Conservation (phyloP, 1,140 invertebrate genomes). For the Pseudomyrmex dendroicus region DNA sequence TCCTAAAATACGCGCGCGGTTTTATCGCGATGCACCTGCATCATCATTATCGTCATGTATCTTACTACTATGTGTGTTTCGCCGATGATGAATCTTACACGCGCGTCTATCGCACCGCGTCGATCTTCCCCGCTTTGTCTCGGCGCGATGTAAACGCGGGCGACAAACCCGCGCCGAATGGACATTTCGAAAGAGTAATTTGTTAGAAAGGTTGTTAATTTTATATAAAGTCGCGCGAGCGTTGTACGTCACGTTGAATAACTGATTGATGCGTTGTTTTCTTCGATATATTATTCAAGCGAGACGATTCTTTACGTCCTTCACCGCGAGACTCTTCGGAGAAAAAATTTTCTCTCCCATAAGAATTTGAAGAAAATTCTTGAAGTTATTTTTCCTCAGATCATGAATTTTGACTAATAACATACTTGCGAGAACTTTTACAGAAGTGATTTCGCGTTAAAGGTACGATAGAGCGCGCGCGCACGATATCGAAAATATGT, state of each 20-base stretch:
- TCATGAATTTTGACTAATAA: no score
- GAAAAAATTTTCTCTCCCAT: no score
- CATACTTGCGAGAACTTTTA: background rate
- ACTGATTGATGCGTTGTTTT: no score
- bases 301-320: no score
- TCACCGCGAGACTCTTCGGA: no score
- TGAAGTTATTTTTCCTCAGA: no score
- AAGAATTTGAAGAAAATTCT: no score
- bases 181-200: background rate
- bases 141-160: background rate
- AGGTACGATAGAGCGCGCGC: background rate
- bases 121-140: constrained; percentile 1
- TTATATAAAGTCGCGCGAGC: no score
- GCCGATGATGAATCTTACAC: background rate
- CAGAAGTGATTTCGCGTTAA: background rate
- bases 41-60: background rate
- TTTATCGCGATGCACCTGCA: constrained; percentile 20
- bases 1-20: constrained; percentile 21
- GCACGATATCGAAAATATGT: background rate
- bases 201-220: no score
- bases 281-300: no score
- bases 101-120: background rate
- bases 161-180: background rate
- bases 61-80: background rate
- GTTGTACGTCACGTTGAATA: no score